Percentiles rank a stretch among this genome's conserved stretches.
Evolutionary conservation across 2,797 vertebrate genomes (phyloP).

Genomic region (Acomys russatus): DNA sequence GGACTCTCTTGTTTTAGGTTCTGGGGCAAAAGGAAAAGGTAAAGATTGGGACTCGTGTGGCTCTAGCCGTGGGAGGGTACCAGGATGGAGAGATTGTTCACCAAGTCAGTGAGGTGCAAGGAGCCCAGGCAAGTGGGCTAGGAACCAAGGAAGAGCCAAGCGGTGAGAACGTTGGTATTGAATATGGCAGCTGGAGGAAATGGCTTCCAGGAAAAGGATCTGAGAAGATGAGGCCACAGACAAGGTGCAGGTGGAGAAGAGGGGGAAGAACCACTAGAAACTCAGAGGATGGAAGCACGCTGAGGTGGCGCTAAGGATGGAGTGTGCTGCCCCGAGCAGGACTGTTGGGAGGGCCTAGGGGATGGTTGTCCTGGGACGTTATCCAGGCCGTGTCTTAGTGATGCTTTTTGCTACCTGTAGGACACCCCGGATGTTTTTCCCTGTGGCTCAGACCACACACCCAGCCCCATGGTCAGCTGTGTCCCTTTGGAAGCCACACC

Average conservation of each 20-base stretch:
- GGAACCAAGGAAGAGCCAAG: background rate
- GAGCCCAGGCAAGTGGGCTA: background rate
- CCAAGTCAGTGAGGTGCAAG: background rate
- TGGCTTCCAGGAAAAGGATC: background rate
- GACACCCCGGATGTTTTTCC: constrained; percentile 97
- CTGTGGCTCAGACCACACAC: constrained; percentile 98
- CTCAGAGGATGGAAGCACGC: background rate
- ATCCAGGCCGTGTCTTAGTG: background rate
- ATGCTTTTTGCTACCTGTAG: constrained; percentile 84
- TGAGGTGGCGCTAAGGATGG: background rate
- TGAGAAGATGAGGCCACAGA: background rate
- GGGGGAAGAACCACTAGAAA: background rate
- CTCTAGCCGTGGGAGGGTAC: background rate
- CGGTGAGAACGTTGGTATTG: background rate
- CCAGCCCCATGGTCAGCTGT: constrained; percentile 97
- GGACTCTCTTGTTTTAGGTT: background rate
- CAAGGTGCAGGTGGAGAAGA: background rate
- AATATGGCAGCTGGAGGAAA: background rate
- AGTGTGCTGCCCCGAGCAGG: background rate
- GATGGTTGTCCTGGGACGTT: background rate
- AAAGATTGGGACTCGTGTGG: background rate
- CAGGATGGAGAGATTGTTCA: background rate
- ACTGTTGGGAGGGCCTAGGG: background rate
- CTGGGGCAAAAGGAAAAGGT: background rate
- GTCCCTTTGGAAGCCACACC: constrained; percentile 92